phyloP scores from a whole-genome alignment of 2,888 invertebrate species.

The Loripinus fragilis region DNA sequence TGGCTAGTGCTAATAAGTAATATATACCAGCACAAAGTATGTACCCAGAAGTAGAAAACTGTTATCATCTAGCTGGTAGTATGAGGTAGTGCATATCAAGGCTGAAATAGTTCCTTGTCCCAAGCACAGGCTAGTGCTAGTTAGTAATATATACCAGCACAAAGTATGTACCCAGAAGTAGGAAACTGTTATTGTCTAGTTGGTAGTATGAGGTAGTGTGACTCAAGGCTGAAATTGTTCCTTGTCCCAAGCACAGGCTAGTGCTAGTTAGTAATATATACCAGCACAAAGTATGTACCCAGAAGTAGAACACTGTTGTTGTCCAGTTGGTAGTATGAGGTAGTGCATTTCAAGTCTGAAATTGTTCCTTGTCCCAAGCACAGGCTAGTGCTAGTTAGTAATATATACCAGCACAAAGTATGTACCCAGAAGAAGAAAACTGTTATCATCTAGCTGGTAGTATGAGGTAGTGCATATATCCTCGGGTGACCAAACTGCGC shows the following conservation, averaged over 20 bases:
- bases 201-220: not conserved
- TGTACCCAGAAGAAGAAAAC: too few relatives aligned
- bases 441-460: too few relatives aligned
- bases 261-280: not conserved
- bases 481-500: too few relatives aligned
- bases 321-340: not conserved
- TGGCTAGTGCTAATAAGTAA: not conserved
- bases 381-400: too few relatives aligned
- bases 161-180: not conserved
- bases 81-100: too few relatives aligned
- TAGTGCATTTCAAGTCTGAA: too few relatives aligned
- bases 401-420: too few relatives aligned
- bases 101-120: not conserved
- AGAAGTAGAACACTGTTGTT: not conserved
- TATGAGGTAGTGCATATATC: too few relatives aligned
- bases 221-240: not conserved
- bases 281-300: constrained; percentile 5
- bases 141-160: not conserved
- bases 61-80: too few relatives aligned
- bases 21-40: not conserved
- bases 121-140: constrained; percentile 12
- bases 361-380: too few relatives aligned
- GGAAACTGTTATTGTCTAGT: not conserved
- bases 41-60: not conserved
- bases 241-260: constrained; percentile 3